A percentile compares a stretch with the other conserved stretches of the same genome.
These are phyloP conservation scores for Idaea straminata DNA, from an alignment of 2,888 invertebrate genomes.

Conservation along the genomic window DNA sequence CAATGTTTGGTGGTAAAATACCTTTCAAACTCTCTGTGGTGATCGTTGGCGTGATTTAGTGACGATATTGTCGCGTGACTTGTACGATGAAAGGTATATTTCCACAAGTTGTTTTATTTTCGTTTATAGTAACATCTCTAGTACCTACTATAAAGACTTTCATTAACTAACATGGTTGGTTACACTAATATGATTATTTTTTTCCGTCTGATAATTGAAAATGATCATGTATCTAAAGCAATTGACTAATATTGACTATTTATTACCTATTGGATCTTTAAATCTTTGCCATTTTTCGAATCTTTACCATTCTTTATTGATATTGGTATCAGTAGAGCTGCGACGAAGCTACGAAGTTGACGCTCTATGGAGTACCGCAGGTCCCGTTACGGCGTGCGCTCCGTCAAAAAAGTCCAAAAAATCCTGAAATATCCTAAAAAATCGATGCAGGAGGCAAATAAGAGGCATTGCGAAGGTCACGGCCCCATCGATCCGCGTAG, in stretches of 20 bases:
- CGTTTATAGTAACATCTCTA: not conserved
- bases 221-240: too few relatives aligned
- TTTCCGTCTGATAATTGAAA: too few relatives aligned
- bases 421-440: conserved; percentile 41
- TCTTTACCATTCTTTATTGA: not conserved
- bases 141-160: not conserved
- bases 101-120: not conserved
- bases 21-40: not conserved
- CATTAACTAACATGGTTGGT: not conserved
- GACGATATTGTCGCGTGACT: conserved; percentile 1
- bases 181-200: too few relatives aligned
- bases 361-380: not conserved
- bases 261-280: not conserved
- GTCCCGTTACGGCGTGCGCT: conserved; percentile 15
- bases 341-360: not conserved
- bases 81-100: not conserved
- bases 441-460: conserved; percentile 69
- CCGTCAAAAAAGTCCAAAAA: conserved; percentile 23
- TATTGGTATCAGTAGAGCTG: not conserved
- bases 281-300: not conserved
- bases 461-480: conserved; percentile 77
- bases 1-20: not conserved
- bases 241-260: not conserved
- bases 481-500: conserved; percentile 79
- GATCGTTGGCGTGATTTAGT: not conserved